A percentile compares a stretch with the other conserved stretches of the same genome.
These are phyloP conservation scores for Sparidentex hasta DNA, from an alignment of 2,797 vertebrate species.

Conservation along the genomic window DNA sequence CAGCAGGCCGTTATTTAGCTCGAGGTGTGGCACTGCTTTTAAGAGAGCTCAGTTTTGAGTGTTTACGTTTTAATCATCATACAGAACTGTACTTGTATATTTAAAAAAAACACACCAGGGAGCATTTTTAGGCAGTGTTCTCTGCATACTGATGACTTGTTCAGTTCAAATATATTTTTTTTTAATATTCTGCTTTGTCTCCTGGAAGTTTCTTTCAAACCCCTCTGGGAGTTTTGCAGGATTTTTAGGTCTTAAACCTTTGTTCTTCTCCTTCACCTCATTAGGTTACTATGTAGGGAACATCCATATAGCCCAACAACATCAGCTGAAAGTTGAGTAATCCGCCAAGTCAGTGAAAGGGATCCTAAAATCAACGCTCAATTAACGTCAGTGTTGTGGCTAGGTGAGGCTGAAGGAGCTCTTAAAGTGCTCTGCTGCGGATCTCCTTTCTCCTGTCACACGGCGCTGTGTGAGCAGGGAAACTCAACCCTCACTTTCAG, in stretches of 20 bases:
- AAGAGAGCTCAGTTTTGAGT: background rate
- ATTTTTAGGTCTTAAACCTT: background rate
- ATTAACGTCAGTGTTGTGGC: slow-evolving; percentile 85
- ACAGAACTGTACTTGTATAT: background rate
- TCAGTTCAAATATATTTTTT: too few species aligned
- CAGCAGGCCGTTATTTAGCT: slow-evolving; percentile 9
- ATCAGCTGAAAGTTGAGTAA: slow-evolving; percentile 65
- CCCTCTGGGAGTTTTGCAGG: background rate
- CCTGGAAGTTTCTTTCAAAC: background rate
- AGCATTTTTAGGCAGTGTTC: background rate
- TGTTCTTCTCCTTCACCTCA: slow-evolving; percentile 12
- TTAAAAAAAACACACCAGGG: background rate
- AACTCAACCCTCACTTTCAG: slow-evolving; percentile 47
- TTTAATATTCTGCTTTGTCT: background rate
- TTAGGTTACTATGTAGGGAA: slow-evolving; percentile 8
- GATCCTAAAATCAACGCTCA: slow-evolving; percentile 84
- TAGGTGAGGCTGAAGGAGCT: slow-evolving; percentile 87
- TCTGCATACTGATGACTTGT: background rate
- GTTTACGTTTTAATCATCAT: background rate
- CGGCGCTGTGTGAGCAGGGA: slow-evolving; percentile 10
- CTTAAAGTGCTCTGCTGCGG: slow-evolving; percentile 81
- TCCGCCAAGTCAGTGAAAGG: slow-evolving; percentile 83
- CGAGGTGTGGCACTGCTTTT: background rate
- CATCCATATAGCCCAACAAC: slow-evolving; percentile 40
- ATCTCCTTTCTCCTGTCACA: slow-evolving; percentile 76